Conservation (phyloP, 2,797 vertebrate genomes). For the Buceros bicornis region DNA sequence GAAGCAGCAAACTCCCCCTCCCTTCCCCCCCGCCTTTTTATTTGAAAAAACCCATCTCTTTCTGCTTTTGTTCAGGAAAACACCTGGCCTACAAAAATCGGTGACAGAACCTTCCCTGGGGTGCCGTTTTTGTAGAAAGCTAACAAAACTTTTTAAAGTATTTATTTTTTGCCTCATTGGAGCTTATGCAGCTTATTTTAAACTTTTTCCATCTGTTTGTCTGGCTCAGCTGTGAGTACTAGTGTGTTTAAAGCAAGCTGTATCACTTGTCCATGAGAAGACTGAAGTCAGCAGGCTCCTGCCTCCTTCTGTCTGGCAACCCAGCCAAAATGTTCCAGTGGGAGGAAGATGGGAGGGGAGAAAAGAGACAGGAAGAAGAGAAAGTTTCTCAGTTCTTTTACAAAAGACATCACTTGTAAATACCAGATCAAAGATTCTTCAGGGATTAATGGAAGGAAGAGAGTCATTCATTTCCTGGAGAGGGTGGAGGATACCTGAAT, state of each 20-base stretch:
- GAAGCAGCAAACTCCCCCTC: background rate
- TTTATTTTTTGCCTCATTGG: slow-evolving; percentile 51
- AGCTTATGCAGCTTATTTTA: slow-evolving; percentile 71
- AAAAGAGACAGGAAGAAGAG: background rate
- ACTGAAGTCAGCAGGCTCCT: slow-evolving; percentile 70
- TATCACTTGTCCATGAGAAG: slow-evolving; percentile 56
- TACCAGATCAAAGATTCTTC: background rate
- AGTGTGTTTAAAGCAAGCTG: slow-evolving; percentile 62
- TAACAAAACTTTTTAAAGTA: slow-evolving; percentile 66
- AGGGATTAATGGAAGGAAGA: background rate
- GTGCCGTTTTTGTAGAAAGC: slow-evolving; percentile 59
- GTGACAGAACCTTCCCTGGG: slow-evolving; percentile 53
- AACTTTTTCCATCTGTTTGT: slow-evolving; percentile 75
- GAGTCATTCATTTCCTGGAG: background rate
- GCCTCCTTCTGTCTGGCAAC: slow-evolving; percentile 54
- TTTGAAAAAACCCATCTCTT: background rate
- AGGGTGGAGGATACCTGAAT: background rate
- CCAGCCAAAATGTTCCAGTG: background rate
- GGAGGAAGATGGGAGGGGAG: background rate
- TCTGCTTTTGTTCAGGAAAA: slow-evolving; percentile 49
- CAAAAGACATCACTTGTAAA: background rate
- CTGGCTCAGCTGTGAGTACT: slow-evolving; percentile 41
- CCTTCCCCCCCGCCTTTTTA: background rate
- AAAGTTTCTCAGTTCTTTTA: slow-evolving; percentile 3
- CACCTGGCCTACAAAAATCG: slow-evolving; percentile 71